phyloP scores from a whole-genome alignment of 2,888 invertebrate species.

The Drosophila infuscata region DNA sequence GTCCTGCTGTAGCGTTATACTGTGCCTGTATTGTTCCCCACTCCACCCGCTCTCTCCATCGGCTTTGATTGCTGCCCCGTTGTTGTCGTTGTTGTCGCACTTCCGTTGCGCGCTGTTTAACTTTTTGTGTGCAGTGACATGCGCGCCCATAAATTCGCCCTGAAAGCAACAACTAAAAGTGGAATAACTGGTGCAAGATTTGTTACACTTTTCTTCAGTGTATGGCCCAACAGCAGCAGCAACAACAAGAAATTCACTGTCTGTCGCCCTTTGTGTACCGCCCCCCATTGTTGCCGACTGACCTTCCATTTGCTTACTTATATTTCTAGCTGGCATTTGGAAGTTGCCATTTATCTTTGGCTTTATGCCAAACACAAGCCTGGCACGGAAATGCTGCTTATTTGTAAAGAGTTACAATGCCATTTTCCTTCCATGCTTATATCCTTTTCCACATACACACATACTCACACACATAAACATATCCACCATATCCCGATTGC shows the following conservation, averaged over 20 bases:
- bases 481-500: constrained; percentile 28
- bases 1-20: constrained; percentile 42
- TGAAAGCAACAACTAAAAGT: constrained; percentile 50
- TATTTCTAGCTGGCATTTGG: constrained; percentile 71
- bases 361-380: constrained; percentile 74
- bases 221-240: constrained; percentile 23
- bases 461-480: background rate
- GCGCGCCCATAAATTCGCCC: constrained; percentile 75
- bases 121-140: constrained; percentile 80
- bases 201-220: constrained; percentile 59
- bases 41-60: too few species aligned
- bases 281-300: constrained; percentile 21
- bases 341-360: constrained; percentile 78
- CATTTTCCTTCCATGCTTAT: constrained; percentile 34
- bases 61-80: background rate
- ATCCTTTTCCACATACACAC: background rate
- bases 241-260: constrained; percentile 31
- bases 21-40: background rate
- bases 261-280: constrained; percentile 8
- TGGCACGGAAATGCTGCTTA: constrained; percentile 75
- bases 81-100: constrained; percentile 62
- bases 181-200: constrained; percentile 67
- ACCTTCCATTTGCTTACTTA: constrained; percentile 65
- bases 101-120: constrained; percentile 80
- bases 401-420: constrained; percentile 70